Base-by-base conservation (phyloP, 1,140 invertebrate genomes). In the Pseudomyrmex cubaensis region DNA sequence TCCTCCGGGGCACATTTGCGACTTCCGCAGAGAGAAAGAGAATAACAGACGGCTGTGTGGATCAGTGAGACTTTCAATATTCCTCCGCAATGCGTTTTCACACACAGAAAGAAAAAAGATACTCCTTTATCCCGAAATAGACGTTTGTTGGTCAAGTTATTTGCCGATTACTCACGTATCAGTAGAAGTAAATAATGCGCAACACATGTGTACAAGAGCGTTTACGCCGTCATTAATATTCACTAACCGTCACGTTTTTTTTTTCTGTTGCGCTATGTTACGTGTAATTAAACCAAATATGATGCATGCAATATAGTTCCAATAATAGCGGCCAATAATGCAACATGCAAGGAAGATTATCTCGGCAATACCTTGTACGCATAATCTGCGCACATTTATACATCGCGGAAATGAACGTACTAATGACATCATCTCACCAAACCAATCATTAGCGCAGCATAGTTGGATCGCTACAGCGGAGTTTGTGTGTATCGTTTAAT, bases 1-100 rank as follows among this genome's bases (percentile, higher is more conserved):
- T 35, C 50, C 22, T 70, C 50, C n/a, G 20, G 54, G 25, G 54
- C 22, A 61, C 66, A 80, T 72, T 80, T 50, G 76, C 76, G 54
- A 70, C 44, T 80, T 25, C 10, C 25, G 35, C 35, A 57, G 46
- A 57, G 4, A 35, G 64, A 44, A 80, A 70, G 46, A 15, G 44
- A 50, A n/a, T 25, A 50, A 78, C 15, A 56, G 2, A 63, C 15
- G 20, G 15, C 46, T 54, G 15, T 22, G n/a, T 17, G 25, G n/a
- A 20, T 17, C 50, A 52, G 50, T 2, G 9, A 13, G 50, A 13
- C 13, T 12, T 52, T 66, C 52, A 48, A 69, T 59, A 69, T 72
- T 59, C 10, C 17, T 7, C 35, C 20, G 63, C n/a, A 46, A 44
- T 46, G 50, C 22, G 2, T 12, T 22, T 12, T 50, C 8, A 8